Conservation (phyloP, 1,140 invertebrate genomes). For the Drosophila repletoides region DNA sequence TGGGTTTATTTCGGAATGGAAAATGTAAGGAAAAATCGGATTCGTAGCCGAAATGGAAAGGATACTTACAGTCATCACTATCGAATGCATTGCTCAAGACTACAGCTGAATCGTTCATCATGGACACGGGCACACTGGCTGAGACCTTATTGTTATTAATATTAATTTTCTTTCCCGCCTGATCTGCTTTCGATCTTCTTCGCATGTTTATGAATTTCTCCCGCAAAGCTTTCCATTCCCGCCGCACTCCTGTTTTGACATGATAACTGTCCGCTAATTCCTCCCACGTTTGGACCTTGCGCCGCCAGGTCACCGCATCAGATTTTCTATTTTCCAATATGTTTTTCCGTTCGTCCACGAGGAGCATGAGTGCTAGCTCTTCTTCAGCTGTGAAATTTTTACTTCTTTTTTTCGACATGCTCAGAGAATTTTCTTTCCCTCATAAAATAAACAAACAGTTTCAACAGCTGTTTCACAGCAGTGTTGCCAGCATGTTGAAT, state of each 20-base stretch:
- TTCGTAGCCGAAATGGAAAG: too few relatives aligned
- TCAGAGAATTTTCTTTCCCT: slow-evolving; percentile 24
- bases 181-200: background rate
- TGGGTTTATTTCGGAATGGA: too few relatives aligned
- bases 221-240: slow-evolving; percentile 19
- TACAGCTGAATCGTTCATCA: background rate
- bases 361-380: slow-evolving; percentile 17
- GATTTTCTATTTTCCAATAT: slow-evolving; percentile 24
- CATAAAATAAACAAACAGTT: slow-evolving; percentile 6
- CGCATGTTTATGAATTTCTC: slow-evolving; percentile 25
- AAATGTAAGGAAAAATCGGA: too few relatives aligned
- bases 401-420: slow-evolving; percentile 10
- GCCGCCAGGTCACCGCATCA: slow-evolving; percentile 23
- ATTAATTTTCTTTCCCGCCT: background rate
- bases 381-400: slow-evolving; percentile 35
- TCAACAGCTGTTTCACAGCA: background rate
- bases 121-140: background rate
- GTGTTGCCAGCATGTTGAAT: background rate
- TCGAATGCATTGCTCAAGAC: background rate
- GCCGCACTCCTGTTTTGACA: background rate
- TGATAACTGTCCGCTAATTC: slow-evolving; percentile 15
- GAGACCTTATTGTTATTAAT: too few relatives aligned
- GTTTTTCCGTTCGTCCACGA: slow-evolving; percentile 11
- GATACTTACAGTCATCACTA: slow-evolving; percentile 14
- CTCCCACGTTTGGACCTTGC: slow-evolving; percentile 29